Evolutionary conservation across 2,797 vertebrate species (phyloP).

Genomic region (Pangasius macronema): DNA sequence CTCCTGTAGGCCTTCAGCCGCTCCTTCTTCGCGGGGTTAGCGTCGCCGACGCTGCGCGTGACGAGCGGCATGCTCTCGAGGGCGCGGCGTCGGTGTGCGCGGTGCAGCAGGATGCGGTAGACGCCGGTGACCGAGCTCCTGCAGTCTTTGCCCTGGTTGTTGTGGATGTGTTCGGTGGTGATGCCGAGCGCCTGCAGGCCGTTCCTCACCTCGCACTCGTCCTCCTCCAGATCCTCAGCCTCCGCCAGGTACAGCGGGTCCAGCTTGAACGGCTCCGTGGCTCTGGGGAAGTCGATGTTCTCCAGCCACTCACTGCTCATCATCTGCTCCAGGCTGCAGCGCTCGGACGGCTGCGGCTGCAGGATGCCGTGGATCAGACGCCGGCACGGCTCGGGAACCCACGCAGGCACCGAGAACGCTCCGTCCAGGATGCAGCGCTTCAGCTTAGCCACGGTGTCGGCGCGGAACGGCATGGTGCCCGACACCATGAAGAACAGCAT

Average conservation of each 20-base stretch:
- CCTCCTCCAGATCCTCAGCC: slow-evolving; percentile 75
- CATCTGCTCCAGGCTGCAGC: slow-evolving; percentile 85
- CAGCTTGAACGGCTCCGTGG: slow-evolving; percentile 85
- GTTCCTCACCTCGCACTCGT: slow-evolving; percentile 85
- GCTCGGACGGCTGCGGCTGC: slow-evolving; percentile 81
- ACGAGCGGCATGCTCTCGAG: slow-evolving; percentile 79
- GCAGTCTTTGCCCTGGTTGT: slow-evolving; percentile 86
- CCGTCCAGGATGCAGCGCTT: slow-evolving; percentile 94
- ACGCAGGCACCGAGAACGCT: slow-evolving; percentile 77
- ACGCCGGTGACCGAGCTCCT: slow-evolving; percentile 90
- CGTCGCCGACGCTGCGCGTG: slow-evolving; percentile 67
- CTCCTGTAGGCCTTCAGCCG: slow-evolving; percentile 75
- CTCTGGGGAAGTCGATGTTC: slow-evolving; percentile 82
- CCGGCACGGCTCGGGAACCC: slow-evolving; percentile 86
- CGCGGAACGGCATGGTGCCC: slow-evolving; percentile 91
- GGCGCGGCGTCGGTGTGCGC: slow-evolving; percentile 83
- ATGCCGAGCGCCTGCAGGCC: slow-evolving; percentile 86
- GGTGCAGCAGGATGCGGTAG: slow-evolving; percentile 91
- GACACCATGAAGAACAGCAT: slow-evolving; percentile 94
- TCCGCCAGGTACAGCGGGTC: slow-evolving; percentile 87
- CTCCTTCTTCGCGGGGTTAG: slow-evolving; percentile 72
- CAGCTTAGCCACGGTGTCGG: slow-evolving; percentile 92
- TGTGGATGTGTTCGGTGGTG: slow-evolving; percentile 87
- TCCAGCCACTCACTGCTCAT: slow-evolving; percentile 92
- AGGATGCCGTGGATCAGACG: slow-evolving; percentile 86